Evolutionary conservation across 2,113 vertebrate species (phyloP), one percentile per base, ranked within the genome.

Genomic region (Neolamprologus toae): DNA sequence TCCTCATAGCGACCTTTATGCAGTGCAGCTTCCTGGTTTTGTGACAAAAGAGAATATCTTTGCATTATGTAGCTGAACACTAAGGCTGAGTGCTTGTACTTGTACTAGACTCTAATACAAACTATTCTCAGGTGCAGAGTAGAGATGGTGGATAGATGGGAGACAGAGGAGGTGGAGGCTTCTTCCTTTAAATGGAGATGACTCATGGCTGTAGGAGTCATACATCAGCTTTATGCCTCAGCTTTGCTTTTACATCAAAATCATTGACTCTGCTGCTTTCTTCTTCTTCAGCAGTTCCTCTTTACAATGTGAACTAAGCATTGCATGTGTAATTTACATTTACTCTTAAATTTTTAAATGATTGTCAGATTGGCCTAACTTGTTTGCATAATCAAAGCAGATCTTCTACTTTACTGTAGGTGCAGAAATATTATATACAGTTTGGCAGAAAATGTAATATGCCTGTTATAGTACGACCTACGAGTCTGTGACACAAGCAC

Each of bases 131-230:
- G 17, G 23, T 79, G 51, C 71, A 85, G 61, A 63, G 61, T 7
- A 35, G 35, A 61, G 80, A 54, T 28, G 61, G 51, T 47, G 82
- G 16, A 59, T 80, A 53, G 42, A 86, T 19, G 28, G 21, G 23
- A 73, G 26, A 12, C 73, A 23, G 31, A 23, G 40, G 12, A 26
- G 42, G 19, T 5, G 9, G 59, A 49, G 54, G 61, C 79, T 59
- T 57, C 51, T 83, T 28, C 81, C 57, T 80, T 80, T 82, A 63
- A 73, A 86, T 81, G 37, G 78, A 35, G 87, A 91, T 94, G 90
- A 94, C 82, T 93, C 90, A 94, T 90, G 45, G n/a, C 31, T 83
- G 87, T 81, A 78, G 55, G 55, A 90, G 80, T 63, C 80, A 86
- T 91, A 17, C 84, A 83, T 91, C 80, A 93, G 80, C 82, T 68